Evolutionary conservation across 2,888 invertebrate genomes (phyloP).

Genomic region (Chrysopilus asiliformis): DNA sequence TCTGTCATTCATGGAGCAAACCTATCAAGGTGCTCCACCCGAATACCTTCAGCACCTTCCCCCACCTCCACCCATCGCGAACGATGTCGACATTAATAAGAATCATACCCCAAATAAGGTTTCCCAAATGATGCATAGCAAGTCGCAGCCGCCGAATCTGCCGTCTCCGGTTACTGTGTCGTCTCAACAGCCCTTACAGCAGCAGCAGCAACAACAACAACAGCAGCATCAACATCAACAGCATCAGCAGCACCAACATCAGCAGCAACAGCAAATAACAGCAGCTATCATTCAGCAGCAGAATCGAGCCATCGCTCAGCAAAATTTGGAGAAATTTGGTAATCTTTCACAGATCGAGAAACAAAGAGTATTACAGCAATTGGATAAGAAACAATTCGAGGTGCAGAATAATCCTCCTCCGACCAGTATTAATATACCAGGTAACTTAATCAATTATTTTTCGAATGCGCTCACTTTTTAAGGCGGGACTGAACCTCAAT

Average conservation of each 20-base stretch:
- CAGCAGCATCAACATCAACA: constrained; percentile 23
- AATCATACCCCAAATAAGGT: constrained; percentile 11
- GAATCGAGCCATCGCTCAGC: constrained; percentile 44
- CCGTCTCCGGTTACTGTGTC: background rate
- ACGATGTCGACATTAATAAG: constrained; percentile 12
- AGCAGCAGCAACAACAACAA: constrained; percentile 29
- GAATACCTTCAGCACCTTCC: constrained; percentile 55
- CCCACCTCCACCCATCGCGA: constrained; percentile 23
- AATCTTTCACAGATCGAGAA: constrained; percentile 41
- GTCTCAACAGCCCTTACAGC: constrained; percentile 18
- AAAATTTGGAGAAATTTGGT: constrained; percentile 50
- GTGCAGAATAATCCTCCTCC: constrained; percentile 12
- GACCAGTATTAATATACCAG: no score
- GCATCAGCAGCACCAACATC: constrained; percentile 36
- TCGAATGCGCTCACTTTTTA: no score
- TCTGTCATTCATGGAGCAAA: constrained; percentile 34
- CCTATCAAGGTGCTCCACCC: constrained; percentile 37
- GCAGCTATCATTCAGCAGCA: constrained; percentile 52
- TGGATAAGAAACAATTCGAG: constrained; percentile 36
- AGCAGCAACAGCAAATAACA: constrained; percentile 50
- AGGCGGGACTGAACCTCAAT: no score
- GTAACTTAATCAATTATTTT: no score
- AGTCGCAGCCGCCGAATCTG: background rate
- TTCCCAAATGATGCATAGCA: constrained; percentile 13
- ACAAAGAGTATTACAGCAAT: constrained; percentile 41